Evolutionary conservation across 92 coral and sea anemone genomes (phyloP).

Genomic region (Meandrina meandrites): DNA sequence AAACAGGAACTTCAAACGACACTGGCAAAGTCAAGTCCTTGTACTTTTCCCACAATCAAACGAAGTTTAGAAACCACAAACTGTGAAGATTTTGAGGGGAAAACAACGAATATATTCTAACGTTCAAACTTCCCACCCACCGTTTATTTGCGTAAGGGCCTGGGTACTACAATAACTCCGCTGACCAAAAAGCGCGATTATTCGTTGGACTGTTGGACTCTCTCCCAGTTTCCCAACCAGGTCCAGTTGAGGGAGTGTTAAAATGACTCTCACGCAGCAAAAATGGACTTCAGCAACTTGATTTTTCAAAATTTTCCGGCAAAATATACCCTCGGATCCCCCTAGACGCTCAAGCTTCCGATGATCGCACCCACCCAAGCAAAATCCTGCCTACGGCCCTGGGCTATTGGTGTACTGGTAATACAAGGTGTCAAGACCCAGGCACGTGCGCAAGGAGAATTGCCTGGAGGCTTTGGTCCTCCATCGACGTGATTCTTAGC

Average conservation of each 20-base stretch:
- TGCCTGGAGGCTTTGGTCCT: too few relatives aligned
- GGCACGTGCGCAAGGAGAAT: neutral
- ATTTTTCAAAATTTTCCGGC: too few relatives aligned
- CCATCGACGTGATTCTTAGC: too few relatives aligned
- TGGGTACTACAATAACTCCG: conserved; percentile 24
- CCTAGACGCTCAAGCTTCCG: too few relatives aligned
- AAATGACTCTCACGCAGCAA: too few relatives aligned
- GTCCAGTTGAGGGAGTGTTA: too few relatives aligned
- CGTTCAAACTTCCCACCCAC: conserved; percentile 45
- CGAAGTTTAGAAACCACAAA: neutral
- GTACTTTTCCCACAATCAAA: neutral
- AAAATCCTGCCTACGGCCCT: too few relatives aligned
- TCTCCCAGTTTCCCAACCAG: neutral
- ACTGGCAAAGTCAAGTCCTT: neutral
- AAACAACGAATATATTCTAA: conserved; percentile 23
- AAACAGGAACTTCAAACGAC: neutral
- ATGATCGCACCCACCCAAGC: too few relatives aligned
- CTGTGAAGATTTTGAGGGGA: neutral
- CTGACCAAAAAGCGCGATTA: conserved; percentile 13
- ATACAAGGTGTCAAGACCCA: neutral
- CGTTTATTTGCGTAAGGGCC: neutral
- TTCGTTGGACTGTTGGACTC: neutral
- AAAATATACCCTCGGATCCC: too few relatives aligned
- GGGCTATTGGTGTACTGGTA: too few relatives aligned
- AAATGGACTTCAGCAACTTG: too few relatives aligned